Evolutionary conservation across 2,888 invertebrate species (phyloP).

Genomic region (Orthonychiurus folsomi): DNA sequence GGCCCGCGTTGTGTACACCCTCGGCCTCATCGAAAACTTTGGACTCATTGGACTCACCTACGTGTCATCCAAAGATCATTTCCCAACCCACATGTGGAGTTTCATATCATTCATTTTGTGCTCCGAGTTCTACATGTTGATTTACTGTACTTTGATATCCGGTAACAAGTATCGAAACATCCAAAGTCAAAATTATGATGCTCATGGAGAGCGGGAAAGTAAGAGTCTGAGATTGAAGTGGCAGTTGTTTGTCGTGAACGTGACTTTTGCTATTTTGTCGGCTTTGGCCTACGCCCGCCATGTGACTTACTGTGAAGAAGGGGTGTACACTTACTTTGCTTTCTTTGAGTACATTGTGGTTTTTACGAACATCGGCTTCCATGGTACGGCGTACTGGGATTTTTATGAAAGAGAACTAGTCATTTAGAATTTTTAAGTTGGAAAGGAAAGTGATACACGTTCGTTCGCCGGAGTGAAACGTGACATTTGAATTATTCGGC

Average conservation of each 20-base stretch:
- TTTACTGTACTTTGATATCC: constrained; percentile 62
- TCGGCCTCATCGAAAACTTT: constrained; percentile 5
- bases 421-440: constrained; percentile 9
- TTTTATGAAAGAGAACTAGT: constrained; percentile 50
- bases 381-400: constrained; percentile 78
- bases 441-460: neutral
- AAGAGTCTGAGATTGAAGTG: constrained; percentile 68
- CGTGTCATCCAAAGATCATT: constrained; percentile 7
- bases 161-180: constrained; percentile 49
- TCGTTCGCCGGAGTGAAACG: no score
- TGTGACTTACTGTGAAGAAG: constrained; percentile 81
- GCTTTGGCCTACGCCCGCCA: constrained; percentile 83
- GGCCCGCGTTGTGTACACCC: neutral
- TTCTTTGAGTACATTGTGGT: constrained; percentile 85
- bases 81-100: constrained; percentile 42
- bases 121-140: constrained; percentile 77
- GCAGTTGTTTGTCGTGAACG: constrained; percentile 62
- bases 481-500: no score
- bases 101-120: constrained; percentile 77
- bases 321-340: constrained; percentile 85
- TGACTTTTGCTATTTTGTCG: constrained; percentile 63
- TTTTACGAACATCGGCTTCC: constrained; percentile 83
- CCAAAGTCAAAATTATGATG: constrained; percentile 42
- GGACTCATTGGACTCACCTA: constrained; percentile 7
- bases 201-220: constrained; percentile 52